phyloP scores from a whole-genome alignment of 2,113 vertebrate genomes.

The Meleagris gallopavo region DNA sequence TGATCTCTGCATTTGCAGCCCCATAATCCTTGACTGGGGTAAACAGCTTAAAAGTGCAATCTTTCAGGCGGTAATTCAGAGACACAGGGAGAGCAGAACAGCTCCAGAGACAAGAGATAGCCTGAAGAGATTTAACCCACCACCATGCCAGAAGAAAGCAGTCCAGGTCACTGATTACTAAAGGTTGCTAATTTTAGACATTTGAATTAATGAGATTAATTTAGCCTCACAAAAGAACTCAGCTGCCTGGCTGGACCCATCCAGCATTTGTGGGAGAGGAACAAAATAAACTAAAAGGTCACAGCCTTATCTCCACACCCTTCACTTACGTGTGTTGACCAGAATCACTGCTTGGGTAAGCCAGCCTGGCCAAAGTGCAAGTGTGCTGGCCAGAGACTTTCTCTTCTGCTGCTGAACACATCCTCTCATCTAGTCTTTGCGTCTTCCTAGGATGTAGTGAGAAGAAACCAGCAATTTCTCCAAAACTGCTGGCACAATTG shows the following conservation, averaged over 20 bases:
- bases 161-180: neutral
- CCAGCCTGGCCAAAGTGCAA: neutral
- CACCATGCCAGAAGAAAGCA: neutral
- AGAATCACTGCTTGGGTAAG: neutral
- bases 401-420: neutral
- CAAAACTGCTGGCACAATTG: neutral
- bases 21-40: neutral
- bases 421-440: neutral
- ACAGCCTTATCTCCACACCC: slow-evolving; percentile 11
- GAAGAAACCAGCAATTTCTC: neutral
- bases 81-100: neutral
- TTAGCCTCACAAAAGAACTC: neutral
- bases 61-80: neutral
- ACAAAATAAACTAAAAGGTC: slow-evolving; percentile 42
- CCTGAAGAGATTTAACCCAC: neutral
- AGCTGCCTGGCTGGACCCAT: neutral
- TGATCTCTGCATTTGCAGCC: neutral
- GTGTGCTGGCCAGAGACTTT: neutral
- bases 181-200: neutral
- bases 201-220: slow-evolving; percentile 30
- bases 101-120: neutral
- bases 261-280: neutral
- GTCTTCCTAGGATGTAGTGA: neutral
- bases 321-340: neutral
- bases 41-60: neutral